Evolutionary conservation across 1,140 invertebrate species (phyloP), one percentile per base, ranked within the genome.

Genomic region (Eriocheir sinensis): DNA sequence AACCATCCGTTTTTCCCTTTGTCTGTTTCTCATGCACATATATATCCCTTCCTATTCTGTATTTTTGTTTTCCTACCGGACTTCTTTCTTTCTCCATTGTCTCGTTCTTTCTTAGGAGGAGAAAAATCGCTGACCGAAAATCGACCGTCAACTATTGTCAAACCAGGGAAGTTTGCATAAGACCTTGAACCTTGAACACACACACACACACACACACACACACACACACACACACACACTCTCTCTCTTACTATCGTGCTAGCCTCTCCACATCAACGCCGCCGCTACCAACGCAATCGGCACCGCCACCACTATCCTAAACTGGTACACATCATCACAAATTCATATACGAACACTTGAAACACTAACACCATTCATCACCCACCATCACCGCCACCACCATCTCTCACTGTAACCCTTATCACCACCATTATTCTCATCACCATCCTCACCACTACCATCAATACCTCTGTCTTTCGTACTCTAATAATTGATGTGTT

Each of bases 361-460:
- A n/a, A n/a, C n/a, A n/a, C n/a, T n/a, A n/a, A n/a, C n/a, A n/a
- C n/a, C n/a, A n/a, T n/a, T n/a, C n/a, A n/a, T n/a, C n/a, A n/a
- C 60, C n/a, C 60, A 72, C 60, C 60, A 72, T 72, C n/a, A 72
- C 12, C n/a, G n/a, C n/a, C 8, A 8, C n/a, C 81, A 8, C n/a
- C n/a, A 9, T 89, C 86, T 89, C 86, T 89, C 86, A 41, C 86
- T 89, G 36, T 89, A 36, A 41, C 86, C 41, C 86, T 89, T 38
- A 41, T 8, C 36, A 15, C 44, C 86, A 21, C 86, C 44, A 40
- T 8, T 44, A 41, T n/a, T 44, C 30, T 48, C 88, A 44, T 32
- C n/a, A 27, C 48, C 88, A 41, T 30, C 30, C 30, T 41, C 27
- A 41, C 40, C 8, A 40, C 9, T 27, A 41, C 88, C 30, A 9